These are phyloP conservation scores for Nomada ruficornis DNA, from an alignment of 2,888 invertebrate genomes.

Conservation along the genomic window DNA sequence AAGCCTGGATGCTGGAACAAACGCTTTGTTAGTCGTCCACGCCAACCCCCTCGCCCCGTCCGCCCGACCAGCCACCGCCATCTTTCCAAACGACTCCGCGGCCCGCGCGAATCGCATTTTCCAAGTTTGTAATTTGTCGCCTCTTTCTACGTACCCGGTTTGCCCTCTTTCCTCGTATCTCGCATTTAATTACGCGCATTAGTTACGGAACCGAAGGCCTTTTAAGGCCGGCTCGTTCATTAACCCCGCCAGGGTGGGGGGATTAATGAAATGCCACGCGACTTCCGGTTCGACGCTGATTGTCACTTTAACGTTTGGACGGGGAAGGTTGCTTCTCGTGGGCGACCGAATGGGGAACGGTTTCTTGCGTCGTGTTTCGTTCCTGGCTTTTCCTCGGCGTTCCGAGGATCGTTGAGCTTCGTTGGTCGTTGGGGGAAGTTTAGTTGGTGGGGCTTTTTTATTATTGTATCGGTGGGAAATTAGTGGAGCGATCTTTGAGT, in stretches of 20 bases:
- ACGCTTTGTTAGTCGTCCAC: conserved; percentile 60
- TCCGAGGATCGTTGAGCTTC: too few relatives aligned
- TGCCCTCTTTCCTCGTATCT: conserved; percentile 46
- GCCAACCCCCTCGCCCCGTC: background rate
- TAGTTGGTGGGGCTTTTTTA: too few relatives aligned
- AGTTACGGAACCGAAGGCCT: conserved; percentile 41
- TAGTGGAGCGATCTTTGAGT: too few relatives aligned
- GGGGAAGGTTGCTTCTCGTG: too few relatives aligned
- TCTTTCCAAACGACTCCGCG: background rate
- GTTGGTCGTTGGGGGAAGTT: too few relatives aligned
- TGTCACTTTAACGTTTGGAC: background rate
- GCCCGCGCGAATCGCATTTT: conserved; percentile 59
- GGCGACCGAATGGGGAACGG: too few relatives aligned
- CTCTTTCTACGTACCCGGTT: conserved; percentile 6
- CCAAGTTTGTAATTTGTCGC: conserved; percentile 68
- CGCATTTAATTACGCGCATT: conserved; percentile 64
- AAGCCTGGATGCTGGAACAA: conserved; percentile 68
- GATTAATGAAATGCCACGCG: conserved; percentile 37
- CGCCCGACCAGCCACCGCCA: too few relatives aligned
- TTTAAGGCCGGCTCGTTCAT: conserved; percentile 43
- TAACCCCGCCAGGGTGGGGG: conserved; percentile 6
- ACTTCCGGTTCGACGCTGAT: conserved; percentile 18
- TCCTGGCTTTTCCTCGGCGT: too few relatives aligned
- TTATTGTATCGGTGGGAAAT: too few relatives aligned
- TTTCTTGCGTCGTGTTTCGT: too few relatives aligned